A percentile compares a stretch with the other conserved stretches of the same genome.
Evolutionary conservation across 2,888 invertebrate genomes (phyloP).

Genomic region (Theretra japonica): DNA sequence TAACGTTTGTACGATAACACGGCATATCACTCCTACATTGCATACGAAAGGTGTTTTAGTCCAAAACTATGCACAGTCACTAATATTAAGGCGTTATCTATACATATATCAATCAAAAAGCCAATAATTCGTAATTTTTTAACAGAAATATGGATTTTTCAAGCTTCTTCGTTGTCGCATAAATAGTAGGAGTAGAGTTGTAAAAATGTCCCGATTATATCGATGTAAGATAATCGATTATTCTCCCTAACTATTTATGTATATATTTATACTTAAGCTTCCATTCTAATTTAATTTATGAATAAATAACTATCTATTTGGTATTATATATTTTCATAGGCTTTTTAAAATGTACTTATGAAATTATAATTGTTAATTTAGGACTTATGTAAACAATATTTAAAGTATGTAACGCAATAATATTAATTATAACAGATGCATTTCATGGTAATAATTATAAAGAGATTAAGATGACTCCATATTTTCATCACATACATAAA

Average conservation of each 20-base stretch:
- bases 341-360: too few relatives aligned
- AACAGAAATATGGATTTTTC: constrained; percentile 34
- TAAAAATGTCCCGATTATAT: not conserved
- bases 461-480: too few relatives aligned
- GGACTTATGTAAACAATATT: too few relatives aligned
- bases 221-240: not conserved
- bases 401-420: too few relatives aligned
- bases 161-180: constrained; percentile 50
- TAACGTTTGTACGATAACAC: constrained; percentile 26
- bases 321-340: too few relatives aligned
- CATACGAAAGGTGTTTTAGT: not conserved
- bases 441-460: too few relatives aligned
- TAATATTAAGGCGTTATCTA: not conserved
- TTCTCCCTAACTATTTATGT: not conserved
- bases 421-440: too few relatives aligned
- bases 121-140: not conserved
- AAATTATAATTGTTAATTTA: too few relatives aligned
- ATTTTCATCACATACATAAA: too few relatives aligned
- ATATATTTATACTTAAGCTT: too few relatives aligned
- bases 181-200: constrained; percentile 58
- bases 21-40: not conserved
- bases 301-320: too few relatives aligned
- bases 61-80: constrained; percentile 16
- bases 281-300: too few relatives aligned
- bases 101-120: not conserved